Evolutionary conservation across 2,113 vertebrate species (phyloP), one percentile per base, ranked within the genome.

Genomic region (Sylvia atricapilla): DNA sequence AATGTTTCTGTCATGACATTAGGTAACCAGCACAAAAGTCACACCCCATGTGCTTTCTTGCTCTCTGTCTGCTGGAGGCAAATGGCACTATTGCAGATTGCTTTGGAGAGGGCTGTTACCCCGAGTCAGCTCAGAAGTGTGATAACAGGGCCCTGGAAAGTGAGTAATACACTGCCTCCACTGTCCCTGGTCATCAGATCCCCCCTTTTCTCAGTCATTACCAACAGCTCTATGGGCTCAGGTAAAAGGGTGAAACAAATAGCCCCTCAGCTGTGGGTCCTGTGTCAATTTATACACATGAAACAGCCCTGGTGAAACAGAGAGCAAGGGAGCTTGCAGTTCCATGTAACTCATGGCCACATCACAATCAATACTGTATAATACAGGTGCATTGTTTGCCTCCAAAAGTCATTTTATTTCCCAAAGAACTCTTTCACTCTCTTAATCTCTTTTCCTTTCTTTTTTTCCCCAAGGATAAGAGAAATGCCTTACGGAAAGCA

Each of bases 291-390:
- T 41, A 9, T n/a, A 60, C 37, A 35, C 21, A 27, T 2, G 7
- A 68, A 88, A 81, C 0, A 3, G 50, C 35, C 78, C 10, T 41
- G 67, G 82, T 1, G 28, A 93, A 94, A 67, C 58, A 93, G 77
- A 96, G 81, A 95, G 81, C 82, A 90, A 93, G 74, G n/a, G 33
- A 91, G 66, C 75, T 84, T 35, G 22, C 50, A 70, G 93, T 94
- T 95, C 66, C 25, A 8, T 53, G 69, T 70, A 94, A 84, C 9
- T 62, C 72, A 73, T 9, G 10, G 52, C 59, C 62, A 53, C 0
- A 1, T 82, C 79, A 86, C 68, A 92, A 55, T 73, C 69, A 77
- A 41, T 76, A n/a, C 37, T 21, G 21, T 31, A 18, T 58, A 76
- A 86, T 59, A 75, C 21, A 92, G 39, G 53, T 46, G 33, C 30